phyloP scores from a whole-genome alignment of 2,888 invertebrate species.

The Anoncus sp. region DNA sequence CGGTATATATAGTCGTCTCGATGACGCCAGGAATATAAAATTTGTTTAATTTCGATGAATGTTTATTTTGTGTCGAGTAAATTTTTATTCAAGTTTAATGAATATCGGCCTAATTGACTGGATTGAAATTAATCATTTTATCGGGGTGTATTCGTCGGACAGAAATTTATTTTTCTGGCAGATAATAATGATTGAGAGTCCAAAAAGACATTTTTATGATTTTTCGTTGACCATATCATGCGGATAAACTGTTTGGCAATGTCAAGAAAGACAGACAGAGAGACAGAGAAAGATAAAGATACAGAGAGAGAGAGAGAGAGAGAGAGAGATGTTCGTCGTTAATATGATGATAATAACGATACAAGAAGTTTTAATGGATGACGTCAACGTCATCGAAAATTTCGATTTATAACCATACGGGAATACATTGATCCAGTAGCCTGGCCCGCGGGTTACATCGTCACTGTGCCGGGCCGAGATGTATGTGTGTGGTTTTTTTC shows the following conservation, averaged over 20 bases:
- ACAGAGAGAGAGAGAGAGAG: no score
- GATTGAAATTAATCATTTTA: no score
- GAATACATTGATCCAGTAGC: constrained; percentile 4
- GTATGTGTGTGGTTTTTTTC: constrained; percentile 1
- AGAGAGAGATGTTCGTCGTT: constrained; percentile 2
- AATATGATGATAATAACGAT: constrained; percentile 20
- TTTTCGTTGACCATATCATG: neutral
- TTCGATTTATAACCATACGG: constrained; percentile 7
- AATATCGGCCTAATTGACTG: no score
- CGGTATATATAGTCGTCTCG: no score
- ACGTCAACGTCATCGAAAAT: constrained; percentile 46
- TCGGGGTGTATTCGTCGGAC: no score
- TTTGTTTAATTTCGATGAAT: no score
- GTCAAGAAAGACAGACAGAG: no score
- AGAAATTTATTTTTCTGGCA: neutral
- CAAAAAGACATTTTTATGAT: neutral
- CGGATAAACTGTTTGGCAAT: neutral
- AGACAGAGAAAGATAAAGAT: no score
- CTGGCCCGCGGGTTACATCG: neutral
- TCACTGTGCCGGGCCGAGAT: neutral
- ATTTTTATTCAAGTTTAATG: no score
- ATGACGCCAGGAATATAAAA: no score
- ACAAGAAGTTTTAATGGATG: constrained; percentile 46
- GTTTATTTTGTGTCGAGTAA: no score
- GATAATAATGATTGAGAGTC: no score